A percentile compares a stretch with the other conserved stretches of the same genome.
Evolutionary conservation across 2,113 vertebrate species (phyloP).

Genomic region (Talpa occidentalis): DNA sequence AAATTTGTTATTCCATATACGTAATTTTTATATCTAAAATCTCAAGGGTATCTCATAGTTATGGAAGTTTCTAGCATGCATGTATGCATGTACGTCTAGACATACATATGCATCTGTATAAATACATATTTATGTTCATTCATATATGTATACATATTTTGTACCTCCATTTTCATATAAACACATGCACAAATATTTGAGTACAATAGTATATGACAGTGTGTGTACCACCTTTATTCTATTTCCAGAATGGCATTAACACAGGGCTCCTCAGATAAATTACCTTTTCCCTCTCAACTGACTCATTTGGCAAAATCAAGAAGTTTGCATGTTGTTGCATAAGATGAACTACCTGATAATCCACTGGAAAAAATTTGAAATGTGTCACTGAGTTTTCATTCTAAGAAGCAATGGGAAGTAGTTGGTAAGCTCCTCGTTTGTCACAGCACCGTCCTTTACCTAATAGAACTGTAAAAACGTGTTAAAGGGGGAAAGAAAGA

Average conservation of each 20-base stretch:
- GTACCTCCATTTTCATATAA: background rate
- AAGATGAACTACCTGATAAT: background rate
- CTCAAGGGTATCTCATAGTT: background rate
- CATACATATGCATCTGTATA: background rate
- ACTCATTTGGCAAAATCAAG: slow-evolving; percentile 49
- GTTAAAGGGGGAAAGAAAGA: slow-evolving; percentile 3
- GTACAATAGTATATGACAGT: background rate
- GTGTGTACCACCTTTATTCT: background rate
- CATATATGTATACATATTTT: background rate
- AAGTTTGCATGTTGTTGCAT: background rate
- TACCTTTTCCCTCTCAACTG: slow-evolving; percentile 10
- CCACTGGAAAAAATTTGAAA: background rate
- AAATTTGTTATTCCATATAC: background rate
- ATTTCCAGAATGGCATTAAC: slow-evolving; percentile 32
- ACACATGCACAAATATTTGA: background rate
- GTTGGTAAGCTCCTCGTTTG: background rate
- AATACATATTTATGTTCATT: background rate
- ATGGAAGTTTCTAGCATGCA: background rate
- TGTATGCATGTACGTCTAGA: background rate
- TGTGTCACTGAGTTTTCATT: slow-evolving; percentile 19
- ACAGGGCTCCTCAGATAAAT: background rate
- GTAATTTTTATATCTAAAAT: slow-evolving; percentile 31
- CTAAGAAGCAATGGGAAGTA: slow-evolving; percentile 38
- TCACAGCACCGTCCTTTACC: background rate
- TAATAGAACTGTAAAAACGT: background rate